Evolutionary conservation across 1,140 invertebrate species (phyloP).

Genomic region (Aphaenogaster rudis): DNA sequence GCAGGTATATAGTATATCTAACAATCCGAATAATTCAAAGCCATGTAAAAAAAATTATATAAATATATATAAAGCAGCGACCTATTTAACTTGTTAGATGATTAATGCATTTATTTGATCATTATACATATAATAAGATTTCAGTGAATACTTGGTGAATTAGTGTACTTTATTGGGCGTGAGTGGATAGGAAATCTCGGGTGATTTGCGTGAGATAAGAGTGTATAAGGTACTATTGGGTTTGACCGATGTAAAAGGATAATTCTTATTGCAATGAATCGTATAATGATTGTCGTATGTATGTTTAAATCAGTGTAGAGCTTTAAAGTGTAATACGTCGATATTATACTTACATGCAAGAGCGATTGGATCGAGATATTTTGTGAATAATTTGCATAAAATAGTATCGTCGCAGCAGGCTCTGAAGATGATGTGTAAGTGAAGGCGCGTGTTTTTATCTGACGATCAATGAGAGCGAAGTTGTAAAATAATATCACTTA

Average conservation of each 20-base stretch:
- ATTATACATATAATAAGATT: constrained; percentile 49
- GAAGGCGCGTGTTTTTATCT: constrained; percentile 85
- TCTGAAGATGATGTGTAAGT: constrained; percentile 80
- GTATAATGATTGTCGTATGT: constrained; percentile 38
- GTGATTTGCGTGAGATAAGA: background rate
- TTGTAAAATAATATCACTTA: constrained; percentile 81
- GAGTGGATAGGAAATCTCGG: constrained; percentile 8
- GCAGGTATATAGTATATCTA: constrained; percentile 40
- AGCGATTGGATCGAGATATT: constrained; percentile 42
- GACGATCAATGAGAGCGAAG: constrained; percentile 77
- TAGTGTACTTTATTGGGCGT: constrained; percentile 33
- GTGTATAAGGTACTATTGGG: constrained; percentile 20
- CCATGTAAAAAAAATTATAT: constrained; percentile 50
- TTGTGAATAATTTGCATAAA: constrained; percentile 77
- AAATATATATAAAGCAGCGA: constrained; percentile 52
- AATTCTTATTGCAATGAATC: constrained; percentile 47
- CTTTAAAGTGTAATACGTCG: constrained; percentile 46
- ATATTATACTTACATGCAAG: constrained; percentile 47
- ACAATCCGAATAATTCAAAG: constrained; percentile 38
- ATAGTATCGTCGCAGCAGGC: constrained; percentile 83
- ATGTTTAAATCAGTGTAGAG: constrained; percentile 53
- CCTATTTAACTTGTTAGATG: constrained; percentile 58
- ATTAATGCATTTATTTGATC: constrained; percentile 61
- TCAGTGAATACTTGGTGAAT: constrained; percentile 46
- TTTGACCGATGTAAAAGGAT: constrained; percentile 31